Base-by-base conservation (phyloP, 2,888 invertebrate species). In the Anthrax anthrax region DNA sequence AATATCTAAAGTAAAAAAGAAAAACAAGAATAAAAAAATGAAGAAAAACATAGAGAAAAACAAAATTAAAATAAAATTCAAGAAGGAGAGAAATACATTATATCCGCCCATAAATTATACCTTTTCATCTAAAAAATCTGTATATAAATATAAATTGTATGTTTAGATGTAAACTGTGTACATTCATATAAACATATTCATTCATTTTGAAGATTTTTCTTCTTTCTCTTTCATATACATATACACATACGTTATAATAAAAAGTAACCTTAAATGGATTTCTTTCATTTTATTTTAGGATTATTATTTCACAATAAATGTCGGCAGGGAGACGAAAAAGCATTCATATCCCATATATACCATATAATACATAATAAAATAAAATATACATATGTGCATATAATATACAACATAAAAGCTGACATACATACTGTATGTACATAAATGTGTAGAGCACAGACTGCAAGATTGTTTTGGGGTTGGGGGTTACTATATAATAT, bases 71-170 rank as follows among this genome's bases (percentile, higher is more conserved):
- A 23, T 6, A 8, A 8, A 23, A 37, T 41, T 40, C 37, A 37
- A 46, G 39, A 29, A 40, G 46, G 39, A 39, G 48, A 48, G 44
- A 37, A 47, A 47, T 42, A 47, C 46, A 49, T 51, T 51, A 49
- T 51, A 51, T 51, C 49, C 51, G 49, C 51, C 51, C 51, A 51
- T 51, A 51, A 51, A 51, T 51, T 51, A 51, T 49, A 51, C 49
- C 47, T 46, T 47, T 51, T 51, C 51, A 44, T 41, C 47, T 45
- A 42, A 44, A 51, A 51, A 23, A 50, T 47, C 45, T 42, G 39
- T 47, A 50, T 32, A 32, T 23, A 23, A 23, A 23, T 23, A 23
- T 8, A 23, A 6, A 23, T 23, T n/a, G n/a, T n/a, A n/a, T n/a
- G 29, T 6, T 34, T 13, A 13, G 4, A 10, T 13, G 9, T 34